These are phyloP conservation scores for Dysidea cf. avara DNA, from an alignment of 37 sponge, comb jelly and placozoan species.

Conservation along the genomic window DNA sequence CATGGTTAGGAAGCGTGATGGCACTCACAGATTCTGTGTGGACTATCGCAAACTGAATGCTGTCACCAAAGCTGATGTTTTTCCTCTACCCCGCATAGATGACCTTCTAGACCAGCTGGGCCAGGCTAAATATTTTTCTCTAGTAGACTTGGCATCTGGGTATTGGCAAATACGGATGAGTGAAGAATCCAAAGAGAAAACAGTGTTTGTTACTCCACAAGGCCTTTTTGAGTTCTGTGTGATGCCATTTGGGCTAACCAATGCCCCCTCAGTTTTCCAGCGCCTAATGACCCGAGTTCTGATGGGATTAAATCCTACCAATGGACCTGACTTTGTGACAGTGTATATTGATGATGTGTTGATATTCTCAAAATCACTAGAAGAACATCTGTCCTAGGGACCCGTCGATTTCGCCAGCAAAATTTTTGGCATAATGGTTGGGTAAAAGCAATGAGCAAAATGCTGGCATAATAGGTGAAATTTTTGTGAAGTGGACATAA, in stretches of 20 bases:
- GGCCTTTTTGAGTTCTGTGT: slow-evolving; percentile 61
- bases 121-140: slow-evolving; percentile 32
- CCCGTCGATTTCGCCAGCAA: too few relatives aligned
- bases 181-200: slow-evolving; percentile 44
- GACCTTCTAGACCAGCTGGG: slow-evolving; percentile 68
- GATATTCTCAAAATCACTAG: slow-evolving; percentile 40
- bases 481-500: too few relatives aligned
- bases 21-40: slow-evolving; percentile 42
- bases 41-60: slow-evolving; percentile 51
- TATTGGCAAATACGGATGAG: slow-evolving; percentile 55
- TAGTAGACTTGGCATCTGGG: slow-evolving; percentile 59
- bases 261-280: slow-evolving; percentile 65
- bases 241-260: too few relatives aligned
- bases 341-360: slow-evolving; percentile 56
- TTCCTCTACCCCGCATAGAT: slow-evolving; percentile 53
- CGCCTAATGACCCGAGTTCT: slow-evolving; percentile 49
- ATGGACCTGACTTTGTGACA: slow-evolving; percentile 22
- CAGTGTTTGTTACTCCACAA: slow-evolving; percentile 46
- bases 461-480: too few relatives aligned
- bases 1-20: slow-evolving; percentile 59
- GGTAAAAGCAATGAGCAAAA: too few relatives aligned
- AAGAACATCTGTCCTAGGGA: slow-evolving; percentile 32
- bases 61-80: slow-evolving; percentile 57
- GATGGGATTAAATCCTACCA: slow-evolving; percentile 28
- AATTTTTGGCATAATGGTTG: too few relatives aligned